Evolutionary conservation across 2,888 invertebrate species (phyloP).

Genomic region (Eugnorisma glareosa): DNA sequence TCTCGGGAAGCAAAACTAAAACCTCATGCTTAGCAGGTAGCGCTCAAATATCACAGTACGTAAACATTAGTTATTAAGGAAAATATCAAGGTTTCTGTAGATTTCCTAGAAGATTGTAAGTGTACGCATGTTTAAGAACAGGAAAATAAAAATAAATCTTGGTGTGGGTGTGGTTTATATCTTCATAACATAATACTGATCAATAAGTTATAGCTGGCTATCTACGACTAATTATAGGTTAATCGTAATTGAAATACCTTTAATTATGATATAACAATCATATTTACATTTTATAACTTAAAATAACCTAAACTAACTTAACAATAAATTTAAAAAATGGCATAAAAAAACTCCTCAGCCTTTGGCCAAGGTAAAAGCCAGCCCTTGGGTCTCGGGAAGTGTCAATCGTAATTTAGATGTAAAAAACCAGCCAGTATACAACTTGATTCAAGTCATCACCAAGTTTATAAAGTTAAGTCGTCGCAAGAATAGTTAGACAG

Average conservation of each 20-base stretch:
- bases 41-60: too few species aligned
- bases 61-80: constrained; percentile 19
- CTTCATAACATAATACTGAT: not conserved
- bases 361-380: too few species aligned
- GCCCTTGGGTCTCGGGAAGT: too few species aligned
- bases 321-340: too few species aligned
- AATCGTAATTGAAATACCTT: too few species aligned
- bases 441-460: not conserved
- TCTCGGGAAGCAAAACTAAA: not conserved
- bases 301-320: too few species aligned
- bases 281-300: too few species aligned
- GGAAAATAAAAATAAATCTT: constrained; percentile 15
- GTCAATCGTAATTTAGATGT: not conserved
- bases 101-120: not conserved
- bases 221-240: not conserved
- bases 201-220: not conserved
- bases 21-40: not conserved
- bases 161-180: constrained; percentile 19
- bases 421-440: not conserved
- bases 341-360: too few species aligned
- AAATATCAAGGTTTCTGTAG: constrained; percentile 19
- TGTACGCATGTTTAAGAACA: not conserved
- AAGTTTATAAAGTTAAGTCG: not conserved
- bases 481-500: not conserved
- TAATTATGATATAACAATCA: too few species aligned